phyloP scores from a whole-genome alignment of 2,888 invertebrate species.

The Bursaphelenchus okinawaensis region DNA sequence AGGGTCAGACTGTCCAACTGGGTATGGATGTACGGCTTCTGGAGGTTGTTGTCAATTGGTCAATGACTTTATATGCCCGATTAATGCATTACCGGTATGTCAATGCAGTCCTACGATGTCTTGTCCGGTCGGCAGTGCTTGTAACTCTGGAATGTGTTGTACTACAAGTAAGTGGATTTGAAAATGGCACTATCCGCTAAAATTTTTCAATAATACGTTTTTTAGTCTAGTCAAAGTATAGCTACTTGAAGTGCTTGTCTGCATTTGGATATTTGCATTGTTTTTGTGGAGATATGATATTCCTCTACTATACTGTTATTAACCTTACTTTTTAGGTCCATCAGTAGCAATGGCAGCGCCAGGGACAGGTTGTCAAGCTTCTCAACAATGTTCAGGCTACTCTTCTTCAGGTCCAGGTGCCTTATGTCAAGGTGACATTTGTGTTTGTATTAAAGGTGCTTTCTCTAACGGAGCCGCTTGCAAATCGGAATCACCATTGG shows the following conservation, averaged over 20 bases:
- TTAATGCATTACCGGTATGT: slow-evolving; percentile 44
- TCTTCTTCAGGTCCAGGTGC: slow-evolving; percentile 17
- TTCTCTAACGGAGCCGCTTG: slow-evolving; percentile 43
- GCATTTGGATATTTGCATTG: too few relatives aligned
- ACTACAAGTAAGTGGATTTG: slow-evolving; percentile 13
- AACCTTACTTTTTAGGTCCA: slow-evolving; percentile 19
- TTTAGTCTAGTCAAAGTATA: neutral
- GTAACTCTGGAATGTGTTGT: slow-evolving; percentile 55
- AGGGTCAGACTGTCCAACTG: slow-evolving; percentile 52
- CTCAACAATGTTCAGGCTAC: slow-evolving; percentile 50
- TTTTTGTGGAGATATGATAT: too few relatives aligned
- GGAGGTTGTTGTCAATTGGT: slow-evolving; percentile 52
- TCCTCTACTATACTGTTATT: too few relatives aligned
- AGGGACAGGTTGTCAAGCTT: slow-evolving; percentile 40
- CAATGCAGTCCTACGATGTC: slow-evolving; percentile 52
- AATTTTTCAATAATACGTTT: too few relatives aligned
- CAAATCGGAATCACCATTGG: slow-evolving; percentile 32
- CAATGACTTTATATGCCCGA: slow-evolving; percentile 41
- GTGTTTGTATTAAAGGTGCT: slow-evolving; percentile 41
- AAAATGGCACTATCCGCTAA: too few relatives aligned
- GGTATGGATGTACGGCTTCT: slow-evolving; percentile 42
- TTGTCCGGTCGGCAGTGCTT: slow-evolving; percentile 48
- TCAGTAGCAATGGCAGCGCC: slow-evolving; percentile 35
- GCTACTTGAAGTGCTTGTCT: too few relatives aligned
- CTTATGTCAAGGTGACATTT: slow-evolving; percentile 28